Conservation (phyloP, 2,797 vertebrate genomes). For the Typhlichthys subterraneus region DNA sequence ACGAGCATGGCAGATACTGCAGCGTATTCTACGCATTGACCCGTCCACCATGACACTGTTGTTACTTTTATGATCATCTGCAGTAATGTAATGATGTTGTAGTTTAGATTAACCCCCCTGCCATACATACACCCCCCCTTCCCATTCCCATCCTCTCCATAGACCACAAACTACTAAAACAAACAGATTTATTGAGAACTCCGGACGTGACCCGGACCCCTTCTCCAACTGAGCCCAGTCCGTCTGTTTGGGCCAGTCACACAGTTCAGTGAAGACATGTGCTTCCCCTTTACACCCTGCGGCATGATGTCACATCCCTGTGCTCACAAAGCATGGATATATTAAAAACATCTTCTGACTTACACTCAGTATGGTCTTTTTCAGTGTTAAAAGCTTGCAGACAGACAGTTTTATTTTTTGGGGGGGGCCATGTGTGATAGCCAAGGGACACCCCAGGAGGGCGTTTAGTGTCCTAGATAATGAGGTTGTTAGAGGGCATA, state of each 20-base stretch:
- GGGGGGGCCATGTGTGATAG: constrained; percentile 17
- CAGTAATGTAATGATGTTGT: too few species aligned
- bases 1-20: neutral
- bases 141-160: neutral
- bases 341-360: constrained; percentile 61
- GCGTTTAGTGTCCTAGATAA: constrained; percentile 35
- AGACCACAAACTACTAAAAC: neutral
- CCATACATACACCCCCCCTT: neutral
- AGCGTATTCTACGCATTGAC: neutral
- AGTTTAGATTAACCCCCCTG: too few species aligned
- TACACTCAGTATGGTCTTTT: constrained; percentile 37
- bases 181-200: constrained; percentile 20
- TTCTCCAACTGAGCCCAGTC: constrained; percentile 40
- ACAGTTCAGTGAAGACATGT: constrained; percentile 56
- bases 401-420: constrained; percentile 4
- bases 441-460: constrained; percentile 26
- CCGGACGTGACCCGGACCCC: constrained; percentile 17
- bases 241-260: constrained; percentile 45
- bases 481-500: constrained; percentile 46
- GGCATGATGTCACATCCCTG: constrained; percentile 73
- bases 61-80: neutral
- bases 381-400: constrained; percentile 18
- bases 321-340: constrained; percentile 63
- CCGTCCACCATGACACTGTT: neutral
- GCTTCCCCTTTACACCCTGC: constrained; percentile 69